These are phyloP conservation scores for Gari tellinella DNA, from an alignment of 2,888 invertebrate genomes.

Conservation along the genomic window DNA sequence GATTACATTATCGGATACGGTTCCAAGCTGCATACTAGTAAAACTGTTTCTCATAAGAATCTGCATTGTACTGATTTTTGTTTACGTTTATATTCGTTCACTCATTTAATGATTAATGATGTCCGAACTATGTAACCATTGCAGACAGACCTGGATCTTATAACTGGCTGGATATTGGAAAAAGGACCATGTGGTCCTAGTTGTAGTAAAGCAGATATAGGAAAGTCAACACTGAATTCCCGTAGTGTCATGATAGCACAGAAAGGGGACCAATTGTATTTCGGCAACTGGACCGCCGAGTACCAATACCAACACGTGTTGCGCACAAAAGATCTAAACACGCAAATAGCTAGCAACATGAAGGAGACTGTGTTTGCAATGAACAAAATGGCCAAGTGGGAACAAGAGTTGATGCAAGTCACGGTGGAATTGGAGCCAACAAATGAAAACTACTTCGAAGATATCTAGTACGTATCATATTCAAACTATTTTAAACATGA, in stretches of 20 bases:
- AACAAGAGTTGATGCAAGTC: constrained; percentile 54
- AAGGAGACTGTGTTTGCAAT: constrained; percentile 52
- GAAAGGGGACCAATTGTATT: constrained; percentile 24
- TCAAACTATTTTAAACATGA: too few species aligned
- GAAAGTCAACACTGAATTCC: constrained; percentile 35
- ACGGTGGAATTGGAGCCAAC: constrained; percentile 21
- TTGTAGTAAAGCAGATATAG: constrained; percentile 46
- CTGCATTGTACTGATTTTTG: too few species aligned
- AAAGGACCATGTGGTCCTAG: constrained; percentile 63
- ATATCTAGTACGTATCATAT: constrained; percentile 48
- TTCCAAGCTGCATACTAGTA: too few species aligned
- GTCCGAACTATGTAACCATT: too few species aligned
- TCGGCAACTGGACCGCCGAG: constrained; percentile 59
- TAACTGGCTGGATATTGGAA: constrained; percentile 66
- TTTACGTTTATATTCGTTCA: too few species aligned
- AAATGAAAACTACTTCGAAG: constrained; percentile 7
- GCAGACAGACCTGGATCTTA: constrained; percentile 54
- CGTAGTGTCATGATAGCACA: constrained; percentile 7
- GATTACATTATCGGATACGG: too few species aligned
- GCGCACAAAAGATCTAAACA: constrained; percentile 6
- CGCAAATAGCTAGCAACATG: constrained; percentile 14
- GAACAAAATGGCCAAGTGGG: constrained; percentile 55
- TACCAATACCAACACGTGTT: not conserved
- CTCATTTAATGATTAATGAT: too few species aligned
- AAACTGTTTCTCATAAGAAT: too few species aligned